Conservation (phyloP, 2,113 vertebrate species). For the Platysternon megacephalum region DNA sequence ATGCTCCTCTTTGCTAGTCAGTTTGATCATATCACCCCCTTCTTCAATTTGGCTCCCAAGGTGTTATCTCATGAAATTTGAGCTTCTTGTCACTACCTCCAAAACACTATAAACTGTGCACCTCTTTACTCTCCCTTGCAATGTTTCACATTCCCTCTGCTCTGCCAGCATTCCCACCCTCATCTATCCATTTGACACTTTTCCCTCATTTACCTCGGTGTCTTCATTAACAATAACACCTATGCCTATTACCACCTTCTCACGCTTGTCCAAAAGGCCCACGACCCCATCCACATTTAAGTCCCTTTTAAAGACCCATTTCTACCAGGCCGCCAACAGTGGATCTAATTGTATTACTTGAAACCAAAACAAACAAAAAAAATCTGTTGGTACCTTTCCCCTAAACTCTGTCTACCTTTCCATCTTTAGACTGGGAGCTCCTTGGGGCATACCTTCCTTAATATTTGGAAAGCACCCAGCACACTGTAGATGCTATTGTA, state of each 20-base stretch:
- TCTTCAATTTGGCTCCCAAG: neutral
- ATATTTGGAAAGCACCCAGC: neutral
- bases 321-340: fast-evolving
- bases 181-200: neutral
- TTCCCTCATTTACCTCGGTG: neutral
- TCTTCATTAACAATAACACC: neutral
- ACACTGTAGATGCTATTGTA: fast-evolving
- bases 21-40: neutral
- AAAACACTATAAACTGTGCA: neutral
- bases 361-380: neutral
- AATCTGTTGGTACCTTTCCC: neutral
- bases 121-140: neutral
- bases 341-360: neutral
- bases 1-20: neutral
- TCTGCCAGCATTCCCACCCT: neutral
- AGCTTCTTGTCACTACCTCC: neutral
- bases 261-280: neutral
- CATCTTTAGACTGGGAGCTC: neutral
- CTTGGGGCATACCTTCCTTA: neutral
- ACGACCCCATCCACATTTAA: fast-evolving
- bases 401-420: neutral
- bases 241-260: neutral
- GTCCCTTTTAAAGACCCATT: neutral
- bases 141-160: neutral
- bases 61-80: neutral